Percentiles rank a stretch among this genome's conserved stretches.
These are phyloP conservation scores for fruit fly (Drosophila melanogaster) DNA, from an alignment of 1,140 invertebrate genomes.

Conservation along the genomic window DNA sequence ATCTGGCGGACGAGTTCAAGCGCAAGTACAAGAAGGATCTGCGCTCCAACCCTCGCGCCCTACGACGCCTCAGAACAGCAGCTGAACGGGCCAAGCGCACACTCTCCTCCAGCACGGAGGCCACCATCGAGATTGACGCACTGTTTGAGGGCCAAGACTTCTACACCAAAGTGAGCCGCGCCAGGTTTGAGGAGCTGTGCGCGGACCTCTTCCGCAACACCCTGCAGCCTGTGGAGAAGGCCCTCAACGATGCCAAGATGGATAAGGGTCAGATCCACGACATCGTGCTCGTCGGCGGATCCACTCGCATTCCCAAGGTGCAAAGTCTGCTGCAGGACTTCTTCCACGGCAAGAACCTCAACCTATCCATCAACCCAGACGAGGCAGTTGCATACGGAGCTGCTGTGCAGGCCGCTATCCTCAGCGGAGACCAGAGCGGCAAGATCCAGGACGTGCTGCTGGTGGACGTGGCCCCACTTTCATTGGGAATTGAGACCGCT, in stretches of 20 bases:
- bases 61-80: conserved; percentile 91
- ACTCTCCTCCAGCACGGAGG: conserved; percentile 6
- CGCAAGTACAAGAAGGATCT: conserved; percentile 93
- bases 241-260: conserved; percentile 90
- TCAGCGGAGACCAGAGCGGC: conserved; percentile 89
- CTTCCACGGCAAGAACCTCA: conserved; percentile 88
- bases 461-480: conserved; percentile 86
- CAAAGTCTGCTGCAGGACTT: conserved; percentile 88
- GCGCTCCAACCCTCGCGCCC: conserved; percentile 89
- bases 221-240: conserved; percentile 90
- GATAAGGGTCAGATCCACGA: conserved; percentile 89
- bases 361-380: conserved; percentile 92
- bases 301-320: conserved; percentile 88
- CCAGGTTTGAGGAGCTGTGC: conserved; percentile 90
- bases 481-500: conserved; percentile 87
- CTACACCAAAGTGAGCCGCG: conserved; percentile 8
- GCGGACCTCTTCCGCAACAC: conserved; percentile 91
- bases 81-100: conserved; percentile 85
- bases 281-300: conserved; percentile 88
- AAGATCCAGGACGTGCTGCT: conserved; percentile 89
- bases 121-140: conserved; percentile 6
- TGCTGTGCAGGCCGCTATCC: conserved; percentile 91
- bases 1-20: conserved; percentile 92
- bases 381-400: conserved; percentile 91
- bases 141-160: conserved; percentile 1